A percentile compares a stretch with the other conserved stretches of the same genome.
phyloP scores from a whole-genome alignment of 2,113 vertebrate species.

The Embiotoca jacksoni region DNA sequence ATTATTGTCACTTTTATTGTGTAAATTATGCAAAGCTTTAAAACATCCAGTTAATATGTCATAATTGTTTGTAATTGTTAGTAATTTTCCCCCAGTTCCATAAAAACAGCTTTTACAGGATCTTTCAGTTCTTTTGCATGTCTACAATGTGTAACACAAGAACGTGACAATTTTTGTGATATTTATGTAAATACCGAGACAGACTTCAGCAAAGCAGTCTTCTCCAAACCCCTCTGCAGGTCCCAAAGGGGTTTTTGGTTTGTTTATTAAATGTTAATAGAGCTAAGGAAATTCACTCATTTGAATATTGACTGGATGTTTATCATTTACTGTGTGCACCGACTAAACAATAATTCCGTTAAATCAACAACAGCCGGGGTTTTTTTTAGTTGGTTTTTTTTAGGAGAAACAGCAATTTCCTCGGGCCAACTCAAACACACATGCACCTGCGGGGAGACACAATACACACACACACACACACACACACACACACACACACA shows the following conservation, averaged over 20 bases:
- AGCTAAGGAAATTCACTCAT: conserved; percentile 20
- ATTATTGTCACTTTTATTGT: too few relatives aligned
- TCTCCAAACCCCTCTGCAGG: not conserved
- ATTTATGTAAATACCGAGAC: conserved; percentile 32
- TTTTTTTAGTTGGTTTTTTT: not conserved
- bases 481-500: conserved; percentile 5
- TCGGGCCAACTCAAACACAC: not conserved
- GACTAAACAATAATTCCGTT: conserved; percentile 44
- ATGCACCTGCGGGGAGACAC: not conserved
- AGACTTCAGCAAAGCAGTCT: conserved; percentile 5
- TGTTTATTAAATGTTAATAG: conserved; percentile 57
- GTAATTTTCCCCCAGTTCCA: not conserved
- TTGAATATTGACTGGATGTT: conserved; percentile 55
- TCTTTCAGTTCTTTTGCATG: not conserved
- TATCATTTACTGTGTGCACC: conserved; percentile 20
- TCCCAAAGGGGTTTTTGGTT: conserved; percentile 9
- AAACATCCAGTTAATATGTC: not conserved
- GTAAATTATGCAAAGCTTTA: not conserved
- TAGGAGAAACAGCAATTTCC: conserved; percentile 16
- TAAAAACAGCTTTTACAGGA: too few relatives aligned
- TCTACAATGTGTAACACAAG: not conserved
- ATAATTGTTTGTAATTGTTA: not conserved
- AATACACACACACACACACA: not conserved
- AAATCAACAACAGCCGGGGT: conserved; percentile 38
- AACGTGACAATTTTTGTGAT: not conserved